phyloP scores from a whole-genome alignment of 2,113 vertebrate genomes.

The Hippocampus mohnikei region DNA sequence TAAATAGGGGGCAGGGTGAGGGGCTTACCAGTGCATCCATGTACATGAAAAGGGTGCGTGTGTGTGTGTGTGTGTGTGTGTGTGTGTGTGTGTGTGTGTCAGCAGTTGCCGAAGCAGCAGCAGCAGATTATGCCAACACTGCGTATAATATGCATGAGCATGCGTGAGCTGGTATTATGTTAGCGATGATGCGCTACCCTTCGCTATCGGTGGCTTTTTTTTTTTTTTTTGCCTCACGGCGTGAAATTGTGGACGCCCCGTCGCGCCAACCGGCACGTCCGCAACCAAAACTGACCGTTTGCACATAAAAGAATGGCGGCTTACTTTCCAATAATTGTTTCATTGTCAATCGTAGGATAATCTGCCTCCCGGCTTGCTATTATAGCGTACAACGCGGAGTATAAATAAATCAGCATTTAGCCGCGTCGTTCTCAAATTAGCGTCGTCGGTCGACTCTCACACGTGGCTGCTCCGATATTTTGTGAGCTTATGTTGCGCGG shows the following conservation, averaged over 20 bases:
- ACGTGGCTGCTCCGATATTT: neutral
- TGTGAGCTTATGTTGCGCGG: too few species aligned
- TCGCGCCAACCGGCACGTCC: slow-evolving; percentile 25
- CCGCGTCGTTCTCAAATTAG: neutral
- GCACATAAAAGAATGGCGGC: neutral
- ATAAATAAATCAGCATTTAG: neutral
- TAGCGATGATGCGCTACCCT: slow-evolving; percentile 51
- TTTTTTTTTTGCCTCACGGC: slow-evolving; percentile 9
- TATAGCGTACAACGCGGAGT: neutral
- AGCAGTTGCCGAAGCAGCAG: slow-evolving; percentile 32
- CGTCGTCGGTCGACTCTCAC: neutral
- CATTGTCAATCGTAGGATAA: slow-evolving; percentile 30
- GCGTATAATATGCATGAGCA: slow-evolving; percentile 41
- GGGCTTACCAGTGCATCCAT: slow-evolving; percentile 6
- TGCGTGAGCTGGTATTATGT: slow-evolving; percentile 50
- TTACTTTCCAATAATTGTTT: slow-evolving; percentile 26
- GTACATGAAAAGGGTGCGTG: slow-evolving; percentile 14
- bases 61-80: slow-evolving; percentile 4
- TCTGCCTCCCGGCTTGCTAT: slow-evolving; percentile 15
- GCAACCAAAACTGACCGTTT: slow-evolving; percentile 32
- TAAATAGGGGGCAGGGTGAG: slow-evolving; percentile 33
- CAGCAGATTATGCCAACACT: slow-evolving; percentile 50
- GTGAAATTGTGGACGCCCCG: slow-evolving; percentile 55
- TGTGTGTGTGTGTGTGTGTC: slow-evolving; percentile 7
- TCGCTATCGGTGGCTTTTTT: slow-evolving; percentile 40